Evolutionary conservation across 2,888 invertebrate genomes (phyloP), one percentile per base, ranked within the genome.

Genomic region (Drymonia ruficornis): DNA sequence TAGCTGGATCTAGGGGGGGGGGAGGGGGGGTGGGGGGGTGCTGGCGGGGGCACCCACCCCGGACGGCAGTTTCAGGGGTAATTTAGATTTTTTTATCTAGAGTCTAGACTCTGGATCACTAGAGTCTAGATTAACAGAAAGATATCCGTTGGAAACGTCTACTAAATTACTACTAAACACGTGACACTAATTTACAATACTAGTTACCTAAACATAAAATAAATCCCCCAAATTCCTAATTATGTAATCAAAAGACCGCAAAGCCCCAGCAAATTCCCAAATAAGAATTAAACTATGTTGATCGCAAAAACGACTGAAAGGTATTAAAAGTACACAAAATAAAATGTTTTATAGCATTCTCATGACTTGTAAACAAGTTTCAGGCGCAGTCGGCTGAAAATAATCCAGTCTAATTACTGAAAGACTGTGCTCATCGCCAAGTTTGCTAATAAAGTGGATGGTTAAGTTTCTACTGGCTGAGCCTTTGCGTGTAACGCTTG

Each of bases 371-470:
- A 69, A 77, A 75, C 77, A 76, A 74, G 76, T 76, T 79, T 72
- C 72, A 62, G 66, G 73, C 73, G 81, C 87, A 88, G 80, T 86
- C 83, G 79, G 68, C 80, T 77, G 86, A 78, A 85, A 85, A 84
- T 91, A 89, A 90, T 88, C 87, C 82, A 75, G 74, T 80, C 81
- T 90, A 91, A 90, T 91, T 90, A 89, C 88, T 86, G 80, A 85
- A 87, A 88, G 84, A 86, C 83, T 84, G 66, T 70, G 78, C 85
- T 84, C 82, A 76, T 80, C 83, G 79, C 77, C 73, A 90, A 91
- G 85, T 91, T 91, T 89, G 82, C 83, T 89, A 91, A 91, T 91
- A 91, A 91, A 90, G 88, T 86, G 86, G 86, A 83, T 86, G 85
- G 86, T 84, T 83, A 80, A 87, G 84, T 84, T 84, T 68, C 71